A percentile compares a stretch with the other conserved stretches of the same genome.
phyloP scores from a whole-genome alignment of 2,113 vertebrate species.

The Muntiacus reevesi region DNA sequence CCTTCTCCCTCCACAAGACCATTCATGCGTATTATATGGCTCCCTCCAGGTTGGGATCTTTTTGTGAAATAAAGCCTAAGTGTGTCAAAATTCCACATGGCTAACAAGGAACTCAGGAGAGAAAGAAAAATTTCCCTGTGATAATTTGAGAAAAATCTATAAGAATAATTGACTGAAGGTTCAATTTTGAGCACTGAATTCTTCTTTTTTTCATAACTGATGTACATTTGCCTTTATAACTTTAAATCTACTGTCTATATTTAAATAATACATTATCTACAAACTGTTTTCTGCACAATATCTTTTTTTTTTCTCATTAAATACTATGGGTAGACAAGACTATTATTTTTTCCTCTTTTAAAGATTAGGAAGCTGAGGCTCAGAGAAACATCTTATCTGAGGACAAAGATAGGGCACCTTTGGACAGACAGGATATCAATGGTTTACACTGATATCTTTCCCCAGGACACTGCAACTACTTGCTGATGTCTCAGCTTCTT shows the following conservation, averaged over 20 bases:
- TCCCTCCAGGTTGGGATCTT: neutral
- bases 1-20: neutral
- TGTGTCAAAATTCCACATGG: neutral
- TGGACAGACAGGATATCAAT: neutral
- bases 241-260: neutral
- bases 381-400: slow-evolving; percentile 1
- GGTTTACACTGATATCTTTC: neutral
- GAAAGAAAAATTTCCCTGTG: neutral
- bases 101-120: neutral
- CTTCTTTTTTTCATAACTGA: neutral
- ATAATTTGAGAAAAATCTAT: slow-evolving; percentile 4
- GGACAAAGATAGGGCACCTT: neutral
- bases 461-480: neutral
- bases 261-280: slow-evolving; percentile 8
- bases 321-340: neutral
- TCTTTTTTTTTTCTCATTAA: neutral
- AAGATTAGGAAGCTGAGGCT: slow-evolving; percentile 7
- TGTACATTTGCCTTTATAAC: neutral
- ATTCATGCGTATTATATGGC: neutral
- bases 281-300: slow-evolving; percentile 14
- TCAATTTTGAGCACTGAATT: slow-evolving; percentile 1
- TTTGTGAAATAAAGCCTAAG: slow-evolving; percentile 21
- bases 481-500: neutral
- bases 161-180: neutral
- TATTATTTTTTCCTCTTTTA: neutral